Evolutionary conservation across 1,140 invertebrate species (phyloP).

Genomic region (Pseudachorutes palmiensis): DNA sequence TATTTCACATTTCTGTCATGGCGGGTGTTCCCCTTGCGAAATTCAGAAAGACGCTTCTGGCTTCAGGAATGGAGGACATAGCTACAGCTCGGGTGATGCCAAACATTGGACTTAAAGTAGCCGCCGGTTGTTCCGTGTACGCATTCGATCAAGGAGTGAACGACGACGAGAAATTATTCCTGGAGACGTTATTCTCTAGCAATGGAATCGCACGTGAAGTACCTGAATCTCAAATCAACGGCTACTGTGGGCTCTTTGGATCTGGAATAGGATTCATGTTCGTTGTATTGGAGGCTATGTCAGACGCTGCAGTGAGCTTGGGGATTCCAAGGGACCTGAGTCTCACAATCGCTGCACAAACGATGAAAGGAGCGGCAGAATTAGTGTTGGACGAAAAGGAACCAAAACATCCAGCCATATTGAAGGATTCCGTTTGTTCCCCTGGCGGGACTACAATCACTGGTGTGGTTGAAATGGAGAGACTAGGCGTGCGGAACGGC

Average conservation of each 20-base stretch:
- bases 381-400: constrained; percentile 30
- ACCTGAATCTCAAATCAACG: constrained; percentile 53
- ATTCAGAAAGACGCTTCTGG: constrained; percentile 56
- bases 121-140: constrained; percentile 68
- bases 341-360: constrained; percentile 74
- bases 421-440: constrained; percentile 91
- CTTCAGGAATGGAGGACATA: constrained; percentile 30
- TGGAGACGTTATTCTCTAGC: constrained; percentile 47
- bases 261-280: constrained; percentile 52
- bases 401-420: constrained; percentile 66
- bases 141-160: too few species aligned
- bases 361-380: constrained; percentile 79
- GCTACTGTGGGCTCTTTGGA: constrained; percentile 35
- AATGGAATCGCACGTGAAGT: constrained; percentile 63
- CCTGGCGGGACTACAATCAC: constrained; percentile 86
- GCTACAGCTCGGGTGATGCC: constrained; percentile 61
- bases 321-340: constrained; percentile 77
- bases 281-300: constrained; percentile 77
- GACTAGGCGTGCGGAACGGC: constrained; percentile 62
- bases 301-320: constrained; percentile 86
- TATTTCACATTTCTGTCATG: constrained; percentile 65
- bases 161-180: too few species aligned
- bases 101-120: constrained; percentile 81
- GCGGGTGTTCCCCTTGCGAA: constrained; percentile 63
- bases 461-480: constrained; percentile 60